phyloP scores from a whole-genome alignment of 2,888 invertebrate genomes.

The Acanthosoma haemorrhoidale region DNA sequence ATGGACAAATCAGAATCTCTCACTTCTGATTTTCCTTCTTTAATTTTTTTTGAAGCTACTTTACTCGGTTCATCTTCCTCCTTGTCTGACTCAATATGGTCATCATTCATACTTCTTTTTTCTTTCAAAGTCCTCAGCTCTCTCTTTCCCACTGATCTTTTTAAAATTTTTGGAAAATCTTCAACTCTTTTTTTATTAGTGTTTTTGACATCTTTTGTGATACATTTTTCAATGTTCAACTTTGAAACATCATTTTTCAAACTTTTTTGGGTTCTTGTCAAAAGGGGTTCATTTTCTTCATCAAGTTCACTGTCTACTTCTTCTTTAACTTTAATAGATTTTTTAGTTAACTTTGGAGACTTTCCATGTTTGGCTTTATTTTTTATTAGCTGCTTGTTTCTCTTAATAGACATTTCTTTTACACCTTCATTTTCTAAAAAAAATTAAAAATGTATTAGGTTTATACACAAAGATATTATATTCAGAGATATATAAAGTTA shows the following conservation, averaged over 20 bases:
- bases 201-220: too few species aligned
- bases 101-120: conserved; percentile 17
- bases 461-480: too few species aligned
- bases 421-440: background rate
- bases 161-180: background rate
- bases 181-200: conserved; percentile 1
- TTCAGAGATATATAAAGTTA: too few species aligned
- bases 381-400: conserved; percentile 24
- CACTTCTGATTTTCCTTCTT: background rate
- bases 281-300: background rate
- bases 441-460: too few species aligned
- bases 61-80: conserved; percentile 9
- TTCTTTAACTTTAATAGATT: conserved; percentile 5
- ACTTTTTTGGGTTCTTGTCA: conserved; percentile 10
- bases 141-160: background rate
- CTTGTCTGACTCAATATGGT: background rate
- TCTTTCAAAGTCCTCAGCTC: background rate
- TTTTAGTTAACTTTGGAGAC: conserved; percentile 1
- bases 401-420: conserved; percentile 31
- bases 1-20: background rate
- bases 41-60: background rate
- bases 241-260: background rate
- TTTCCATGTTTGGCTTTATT: background rate
- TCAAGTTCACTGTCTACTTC: conserved; percentile 2
- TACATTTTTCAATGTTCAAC: background rate